A percentile compares a stretch with the other conserved stretches of the same genome.
Evolutionary conservation across 37 sponge, comb jelly and placozoan genomes (phyloP).

Genomic region (Dysidea cf. avara): DNA sequence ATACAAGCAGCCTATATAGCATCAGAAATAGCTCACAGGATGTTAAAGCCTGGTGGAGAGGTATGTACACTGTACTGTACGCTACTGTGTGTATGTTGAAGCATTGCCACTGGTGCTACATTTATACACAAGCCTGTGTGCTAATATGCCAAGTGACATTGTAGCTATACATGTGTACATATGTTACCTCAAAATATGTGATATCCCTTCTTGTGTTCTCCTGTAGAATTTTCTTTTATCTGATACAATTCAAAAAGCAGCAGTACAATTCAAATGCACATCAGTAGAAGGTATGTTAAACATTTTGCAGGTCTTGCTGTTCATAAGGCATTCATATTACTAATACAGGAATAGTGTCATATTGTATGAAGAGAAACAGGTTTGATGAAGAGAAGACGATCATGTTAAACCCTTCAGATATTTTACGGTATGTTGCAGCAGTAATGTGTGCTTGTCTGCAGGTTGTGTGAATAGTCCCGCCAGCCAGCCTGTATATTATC

Average conservation of each 20-base stretch:
- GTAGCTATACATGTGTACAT: no score
- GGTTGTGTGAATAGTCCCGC: background rate
- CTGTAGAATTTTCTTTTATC: constrained; percentile 70
- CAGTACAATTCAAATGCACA: constrained; percentile 67
- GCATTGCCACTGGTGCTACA: background rate
- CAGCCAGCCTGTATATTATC: background rate
- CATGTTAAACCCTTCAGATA: constrained; percentile 73
- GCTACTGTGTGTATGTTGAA: no score
- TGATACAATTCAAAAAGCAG: constrained; percentile 83
- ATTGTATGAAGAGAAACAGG: constrained; percentile 70
- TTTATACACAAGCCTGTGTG: constrained; percentile 8
- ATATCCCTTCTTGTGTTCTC: background rate
- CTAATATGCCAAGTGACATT: constrained; percentile 5
- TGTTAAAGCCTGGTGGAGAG: constrained; percentile 93
- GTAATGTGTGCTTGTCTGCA: background rate
- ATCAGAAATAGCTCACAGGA: constrained; percentile 85
- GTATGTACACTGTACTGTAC: constrained; percentile 24
- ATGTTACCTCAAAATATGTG: no score
- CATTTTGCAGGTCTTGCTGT: no score
- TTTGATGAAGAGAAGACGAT: constrained; percentile 78
- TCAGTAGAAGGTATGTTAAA: constrained; percentile 75
- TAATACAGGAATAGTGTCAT: constrained; percentile 52
- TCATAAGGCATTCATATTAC: no score
- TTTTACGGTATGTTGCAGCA: constrained; percentile 25
- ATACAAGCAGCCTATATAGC: constrained; percentile 86